Percentiles rank a stretch among this genome's conserved stretches.
Evolutionary conservation across 1,140 invertebrate species (phyloP).

Genomic region (Hetaerina americana): DNA sequence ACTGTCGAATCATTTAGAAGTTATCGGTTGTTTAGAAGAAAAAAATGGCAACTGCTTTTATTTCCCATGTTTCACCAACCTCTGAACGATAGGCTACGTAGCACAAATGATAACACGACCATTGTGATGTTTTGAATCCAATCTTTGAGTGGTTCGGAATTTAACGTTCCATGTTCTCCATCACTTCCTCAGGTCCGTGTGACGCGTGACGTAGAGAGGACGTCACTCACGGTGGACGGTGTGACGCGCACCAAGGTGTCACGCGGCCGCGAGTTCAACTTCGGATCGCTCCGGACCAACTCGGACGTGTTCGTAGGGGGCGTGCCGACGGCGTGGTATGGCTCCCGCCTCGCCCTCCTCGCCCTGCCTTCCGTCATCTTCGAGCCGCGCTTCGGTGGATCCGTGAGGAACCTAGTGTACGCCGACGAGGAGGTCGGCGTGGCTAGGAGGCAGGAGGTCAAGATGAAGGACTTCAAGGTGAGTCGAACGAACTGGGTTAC

Average conservation of each 20-base stretch:
- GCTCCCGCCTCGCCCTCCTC: conserved; percentile 64
- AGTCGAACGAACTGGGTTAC: no score
- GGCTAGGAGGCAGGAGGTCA: conserved; percentile 60
- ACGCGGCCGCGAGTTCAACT: conserved; percentile 70
- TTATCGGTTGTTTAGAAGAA: no score
- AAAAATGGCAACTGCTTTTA: no score
- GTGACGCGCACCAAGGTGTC: conserved; percentile 57
- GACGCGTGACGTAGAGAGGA: conserved; percentile 57
- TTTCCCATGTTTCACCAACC: no score
- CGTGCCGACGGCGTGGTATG: conserved; percentile 70
- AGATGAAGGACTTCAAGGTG: conserved; percentile 63
- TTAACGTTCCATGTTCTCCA: no score
- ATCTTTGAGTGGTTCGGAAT: no score
- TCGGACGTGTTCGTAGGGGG: conserved; percentile 87
- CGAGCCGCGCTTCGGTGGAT: conserved; percentile 74
- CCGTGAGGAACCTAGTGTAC: conserved; percentile 75
- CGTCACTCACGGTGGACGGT: conserved; percentile 67
- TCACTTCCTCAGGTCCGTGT: conserved; percentile 32
- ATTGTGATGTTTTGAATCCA: no score
- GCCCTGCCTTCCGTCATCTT: conserved; percentile 81
- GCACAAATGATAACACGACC: no score
- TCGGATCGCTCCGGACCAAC: conserved; percentile 70
- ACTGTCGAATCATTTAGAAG: no score
- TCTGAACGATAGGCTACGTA: no score
- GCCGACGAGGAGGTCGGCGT: conserved; percentile 56